Base-by-base conservation (phyloP, 2,113 vertebrate genomes). In the Ictalurus punctatus region DNA sequence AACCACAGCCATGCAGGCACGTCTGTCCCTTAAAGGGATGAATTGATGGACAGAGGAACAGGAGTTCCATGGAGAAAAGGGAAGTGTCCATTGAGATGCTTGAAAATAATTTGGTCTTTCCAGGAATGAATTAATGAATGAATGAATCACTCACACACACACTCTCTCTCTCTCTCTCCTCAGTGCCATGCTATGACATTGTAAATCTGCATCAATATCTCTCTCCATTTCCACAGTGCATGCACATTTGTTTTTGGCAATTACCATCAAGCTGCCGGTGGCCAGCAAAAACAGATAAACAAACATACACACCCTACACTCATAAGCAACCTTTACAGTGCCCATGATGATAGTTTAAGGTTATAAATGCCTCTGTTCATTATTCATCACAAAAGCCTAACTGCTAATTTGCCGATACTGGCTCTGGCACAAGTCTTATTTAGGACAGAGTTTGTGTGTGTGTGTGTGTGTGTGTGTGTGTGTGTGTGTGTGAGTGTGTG, bases 91-190 rank as follows among this genome's bases (percentile, higher is more conserved):
- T 87, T 88, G 88, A 58, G 79, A 65, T 73, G 80, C 84, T 86
- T 86, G 79, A 88, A 88, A 90, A 87, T 84, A 89, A 84, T 85
- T 79, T 76, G 59, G n/a, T 89, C 88, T 88, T 88, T 73, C 67
- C 83, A 71, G 83, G 59, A 40, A 83, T 40, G 6, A 48, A 48
- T 48, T 6, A 7, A 48, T 48, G 6, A 48, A 48, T 48, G 44
- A 7, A 48, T 48, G 44, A 48, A 48, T 48, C 44, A 48, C 5
- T 48, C 44, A 48, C 44, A 48, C 44, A 48, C 44, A 7, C 56
- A 2, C 48, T 85, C 87, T 71, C 61, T 59, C 54, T 54, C 34
- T 83, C 48, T 37, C 27, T 89, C 87, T 40, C 14, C 27, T 21
- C 21, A 25, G n/a, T 19, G 56, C 40, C 71, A 78, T 84, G 67